Conservation (phyloP, 2,113 vertebrate genomes). For the Stegastes partitus region DNA sequence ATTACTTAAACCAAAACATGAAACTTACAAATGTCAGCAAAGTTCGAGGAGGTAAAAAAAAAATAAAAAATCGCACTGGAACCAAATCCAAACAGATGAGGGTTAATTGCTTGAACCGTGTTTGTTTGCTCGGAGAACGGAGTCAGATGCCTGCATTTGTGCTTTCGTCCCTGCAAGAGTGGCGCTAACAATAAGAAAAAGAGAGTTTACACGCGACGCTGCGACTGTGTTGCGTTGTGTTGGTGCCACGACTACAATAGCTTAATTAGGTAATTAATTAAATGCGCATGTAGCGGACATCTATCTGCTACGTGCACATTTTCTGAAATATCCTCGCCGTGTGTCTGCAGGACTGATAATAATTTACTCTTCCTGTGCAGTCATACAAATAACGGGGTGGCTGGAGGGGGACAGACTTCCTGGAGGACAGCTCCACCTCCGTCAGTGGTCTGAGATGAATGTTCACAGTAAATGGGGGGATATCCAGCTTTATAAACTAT, state of each 20-base stretch:
- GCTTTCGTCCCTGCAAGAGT: constrained; percentile 4
- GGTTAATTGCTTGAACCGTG: constrained; percentile 58
- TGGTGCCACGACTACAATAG: constrained; percentile 25
- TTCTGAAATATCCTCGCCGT: constrained; percentile 10
- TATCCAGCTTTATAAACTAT: background rate
- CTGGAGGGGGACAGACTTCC: constrained; percentile 23
- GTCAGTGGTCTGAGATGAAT: constrained; percentile 41
- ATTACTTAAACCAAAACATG: constrained; percentile 39
- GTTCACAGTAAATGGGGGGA: background rate
- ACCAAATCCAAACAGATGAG: constrained; percentile 27
- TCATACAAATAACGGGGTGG: background rate
- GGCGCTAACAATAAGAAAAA: constrained; percentile 33
- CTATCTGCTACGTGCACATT: constrained; percentile 34
- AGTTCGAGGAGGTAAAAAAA: background rate
- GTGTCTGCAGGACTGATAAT: constrained; percentile 15
- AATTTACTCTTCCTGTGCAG: constrained; percentile 16
- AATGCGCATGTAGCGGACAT: background rate
- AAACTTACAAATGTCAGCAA: constrained; percentile 46
- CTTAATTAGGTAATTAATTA: constrained; percentile 20
- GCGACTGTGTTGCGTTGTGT: constrained; percentile 3
- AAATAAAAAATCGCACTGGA: background rate
- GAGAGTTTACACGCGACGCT: constrained; percentile 18
- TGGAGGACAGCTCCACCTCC: constrained; percentile 36
- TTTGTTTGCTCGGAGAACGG: constrained; percentile 38
- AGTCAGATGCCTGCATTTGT: constrained; percentile 6